Evolutionary conservation across 2,888 invertebrate species (phyloP).

Genomic region (Cheilosia soror): DNA sequence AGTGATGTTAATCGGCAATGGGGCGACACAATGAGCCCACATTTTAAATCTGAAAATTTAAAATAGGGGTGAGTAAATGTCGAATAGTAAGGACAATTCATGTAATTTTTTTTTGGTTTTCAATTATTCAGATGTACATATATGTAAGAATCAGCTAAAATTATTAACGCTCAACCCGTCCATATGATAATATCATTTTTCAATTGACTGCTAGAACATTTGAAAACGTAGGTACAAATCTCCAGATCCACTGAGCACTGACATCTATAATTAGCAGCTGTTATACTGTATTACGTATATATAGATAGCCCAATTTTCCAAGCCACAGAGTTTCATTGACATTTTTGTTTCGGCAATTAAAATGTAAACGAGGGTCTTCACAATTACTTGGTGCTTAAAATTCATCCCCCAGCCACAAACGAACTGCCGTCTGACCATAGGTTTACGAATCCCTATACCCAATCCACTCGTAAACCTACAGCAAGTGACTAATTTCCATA

Average conservation of each 20-base stretch:
- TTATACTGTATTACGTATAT: background rate
- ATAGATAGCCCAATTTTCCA: conserved; percentile 30
- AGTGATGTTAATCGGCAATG: too few species aligned
- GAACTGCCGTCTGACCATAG: conserved; percentile 20
- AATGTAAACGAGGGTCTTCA: conserved; percentile 39
- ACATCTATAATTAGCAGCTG: conserved; percentile 38
- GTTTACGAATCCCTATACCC: background rate
- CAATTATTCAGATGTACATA: too few species aligned
- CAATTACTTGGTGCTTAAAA: conserved; percentile 47
- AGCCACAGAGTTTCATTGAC: background rate
- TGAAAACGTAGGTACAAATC: too few species aligned
- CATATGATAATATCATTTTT: too few species aligned
- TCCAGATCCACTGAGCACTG: background rate
- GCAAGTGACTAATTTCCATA: conserved; percentile 57
- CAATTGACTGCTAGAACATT: too few species aligned
- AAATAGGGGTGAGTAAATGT: too few species aligned
- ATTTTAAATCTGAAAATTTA: too few species aligned
- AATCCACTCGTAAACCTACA: background rate
- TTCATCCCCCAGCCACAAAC: conserved; percentile 1
- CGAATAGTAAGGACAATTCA: too few species aligned
- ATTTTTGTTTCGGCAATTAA: conserved; percentile 27
- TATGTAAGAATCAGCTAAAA: too few species aligned
- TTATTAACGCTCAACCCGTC: too few species aligned
- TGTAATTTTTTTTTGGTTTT: too few species aligned
- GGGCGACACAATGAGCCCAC: too few species aligned